Evolutionary conservation across 1,140 invertebrate genomes (phyloP).

Genomic region (Sweltsa coloradensis): DNA sequence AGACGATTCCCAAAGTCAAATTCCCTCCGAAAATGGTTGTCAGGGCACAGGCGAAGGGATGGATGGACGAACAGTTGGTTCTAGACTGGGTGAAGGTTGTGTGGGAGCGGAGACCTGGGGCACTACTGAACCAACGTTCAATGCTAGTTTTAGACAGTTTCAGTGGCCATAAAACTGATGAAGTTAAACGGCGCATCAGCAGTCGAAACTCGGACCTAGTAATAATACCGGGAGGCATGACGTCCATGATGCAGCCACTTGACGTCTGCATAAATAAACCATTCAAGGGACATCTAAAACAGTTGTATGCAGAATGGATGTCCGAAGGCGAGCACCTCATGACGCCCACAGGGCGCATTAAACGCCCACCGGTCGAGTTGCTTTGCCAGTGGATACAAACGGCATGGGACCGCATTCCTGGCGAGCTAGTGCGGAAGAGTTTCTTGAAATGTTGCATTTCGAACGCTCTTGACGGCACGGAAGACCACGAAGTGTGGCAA

Average conservation of each 20-base stretch:
- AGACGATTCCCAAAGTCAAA: conserved; percentile 5
- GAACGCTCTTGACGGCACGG: too few species aligned
- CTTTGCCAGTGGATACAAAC: too few species aligned
- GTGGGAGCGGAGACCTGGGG: conserved; percentile 12
- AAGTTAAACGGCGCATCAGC: conserved; percentile 5
- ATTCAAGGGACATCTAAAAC: conserved; percentile 17
- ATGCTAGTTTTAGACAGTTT: conserved; percentile 13
- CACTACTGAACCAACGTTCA: conserved; percentile 1
- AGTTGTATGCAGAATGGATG: background rate
- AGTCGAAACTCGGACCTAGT: conserved; percentile 8
- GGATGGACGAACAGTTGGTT: conserved; percentile 13
- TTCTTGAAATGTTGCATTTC: too few species aligned
- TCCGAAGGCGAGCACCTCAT: too few species aligned
- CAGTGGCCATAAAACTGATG: conserved; percentile 9
- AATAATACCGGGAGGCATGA: conserved; percentile 19
- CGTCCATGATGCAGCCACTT: conserved; percentile 21
- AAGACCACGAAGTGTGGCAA: too few species aligned
- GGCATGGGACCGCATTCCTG: too few species aligned
- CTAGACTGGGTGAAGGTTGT: conserved; percentile 11
- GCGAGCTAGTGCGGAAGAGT: too few species aligned
- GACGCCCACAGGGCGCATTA: too few species aligned
- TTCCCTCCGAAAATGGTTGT: conserved; percentile 11
- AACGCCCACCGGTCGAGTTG: too few species aligned
- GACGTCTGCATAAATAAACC: conserved; percentile 21
- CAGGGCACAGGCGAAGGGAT: conserved; percentile 12